A percentile compares a stretch with the other conserved stretches of the same genome.
Conservation (phyloP, 2,888 invertebrate species). For the Cryptophagus acutangulus region DNA sequence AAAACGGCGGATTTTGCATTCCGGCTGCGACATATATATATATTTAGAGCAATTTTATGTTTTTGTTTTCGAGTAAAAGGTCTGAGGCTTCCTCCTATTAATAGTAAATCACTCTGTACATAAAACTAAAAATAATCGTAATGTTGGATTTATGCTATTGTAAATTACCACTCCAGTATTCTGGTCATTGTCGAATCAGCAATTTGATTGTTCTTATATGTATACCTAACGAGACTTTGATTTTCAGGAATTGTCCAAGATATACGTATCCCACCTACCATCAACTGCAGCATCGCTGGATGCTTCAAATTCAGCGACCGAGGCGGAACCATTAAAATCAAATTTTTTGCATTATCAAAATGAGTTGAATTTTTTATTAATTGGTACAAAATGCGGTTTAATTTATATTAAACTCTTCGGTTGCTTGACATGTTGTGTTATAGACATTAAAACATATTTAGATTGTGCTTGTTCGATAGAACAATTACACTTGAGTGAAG, state of each 20-base stretch:
- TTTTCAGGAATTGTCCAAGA: slow-evolving; percentile 42
- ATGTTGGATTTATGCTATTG: no score
- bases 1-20: no score
- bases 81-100: no score
- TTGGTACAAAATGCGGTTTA: slow-evolving; percentile 71
- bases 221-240: no score
- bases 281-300: slow-evolving; percentile 50
- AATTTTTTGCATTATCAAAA: slow-evolving; percentile 59
- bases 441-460: slow-evolving; percentile 56
- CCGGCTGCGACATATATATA: no score
- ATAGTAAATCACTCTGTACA: no score
- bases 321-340: slow-evolving; percentile 43
- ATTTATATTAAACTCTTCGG: slow-evolving; percentile 78
- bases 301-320: slow-evolving; percentile 55
- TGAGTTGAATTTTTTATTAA: slow-evolving; percentile 69
- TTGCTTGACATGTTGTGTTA: slow-evolving; percentile 71
- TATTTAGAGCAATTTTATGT: no score
- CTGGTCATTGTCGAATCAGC: not conserved
- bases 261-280: slow-evolving; percentile 49
- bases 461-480: slow-evolving; percentile 55
- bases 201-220: not conserved
- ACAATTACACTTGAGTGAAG: slow-evolving; percentile 65
- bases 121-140: no score
- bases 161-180: no score
- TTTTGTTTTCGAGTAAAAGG: no score